These are phyloP conservation scores for cat (Felis catus) DNA, from an alignment of 2,113 vertebrate genomes.

Conservation along the genomic window DNA sequence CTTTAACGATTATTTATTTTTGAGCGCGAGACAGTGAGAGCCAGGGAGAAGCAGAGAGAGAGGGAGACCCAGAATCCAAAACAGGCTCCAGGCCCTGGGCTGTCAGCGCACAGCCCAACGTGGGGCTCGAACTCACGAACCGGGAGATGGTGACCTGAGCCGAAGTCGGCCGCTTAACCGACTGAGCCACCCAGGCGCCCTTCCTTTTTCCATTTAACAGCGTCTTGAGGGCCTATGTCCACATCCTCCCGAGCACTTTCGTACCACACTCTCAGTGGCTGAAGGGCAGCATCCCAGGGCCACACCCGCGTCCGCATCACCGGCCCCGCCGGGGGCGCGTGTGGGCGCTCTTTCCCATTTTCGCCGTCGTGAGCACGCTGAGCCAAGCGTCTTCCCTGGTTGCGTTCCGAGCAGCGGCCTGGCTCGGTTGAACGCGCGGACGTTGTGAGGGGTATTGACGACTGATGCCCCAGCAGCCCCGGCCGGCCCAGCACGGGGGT, in stretches of 20 bases:
- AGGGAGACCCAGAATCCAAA: too few species aligned
- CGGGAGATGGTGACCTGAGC: too few species aligned
- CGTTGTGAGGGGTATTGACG: neutral
- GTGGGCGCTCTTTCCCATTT: too few species aligned
- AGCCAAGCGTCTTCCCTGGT: neutral
- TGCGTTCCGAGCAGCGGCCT: neutral
- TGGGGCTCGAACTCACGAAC: too few species aligned
- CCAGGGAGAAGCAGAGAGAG: too few species aligned
- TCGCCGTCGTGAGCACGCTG: fast-evolving
- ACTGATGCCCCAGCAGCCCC: fast-evolving
- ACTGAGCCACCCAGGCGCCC: too few species aligned
- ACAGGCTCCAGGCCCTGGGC: too few species aligned
- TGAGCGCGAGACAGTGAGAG: too few species aligned
- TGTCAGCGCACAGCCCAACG: too few species aligned
- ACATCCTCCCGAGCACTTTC: neutral
- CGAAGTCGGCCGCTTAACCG: fast-evolving
- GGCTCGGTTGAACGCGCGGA: neutral
- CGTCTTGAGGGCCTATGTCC: neutral
- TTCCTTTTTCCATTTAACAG: neutral
- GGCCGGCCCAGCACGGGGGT: fast-evolving
- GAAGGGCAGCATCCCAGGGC: neutral
- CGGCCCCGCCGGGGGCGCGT: neutral
- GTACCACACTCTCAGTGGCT: neutral
- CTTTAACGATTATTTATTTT: too few species aligned
- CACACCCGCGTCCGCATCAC: too few species aligned